These are phyloP conservation scores for Austrolebias charrua DNA, from an alignment of 2,797 vertebrate genomes.

Conservation along the genomic window DNA sequence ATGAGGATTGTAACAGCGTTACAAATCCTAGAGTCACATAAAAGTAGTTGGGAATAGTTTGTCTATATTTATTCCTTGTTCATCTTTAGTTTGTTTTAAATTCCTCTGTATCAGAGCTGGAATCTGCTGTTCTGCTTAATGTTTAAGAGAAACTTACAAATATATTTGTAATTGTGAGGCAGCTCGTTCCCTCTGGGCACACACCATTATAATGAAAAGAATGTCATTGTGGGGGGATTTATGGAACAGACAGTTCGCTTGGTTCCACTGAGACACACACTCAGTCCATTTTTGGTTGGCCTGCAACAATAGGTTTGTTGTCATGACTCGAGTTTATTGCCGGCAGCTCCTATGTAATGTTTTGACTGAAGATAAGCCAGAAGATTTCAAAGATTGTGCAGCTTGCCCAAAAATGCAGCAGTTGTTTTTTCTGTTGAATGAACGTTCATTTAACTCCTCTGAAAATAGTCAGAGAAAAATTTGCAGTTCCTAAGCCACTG, in stretches of 20 bases:
- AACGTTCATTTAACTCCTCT: conserved; percentile 44
- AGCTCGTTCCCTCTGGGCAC: conserved; percentile 35
- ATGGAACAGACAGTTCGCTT: conserved; percentile 28
- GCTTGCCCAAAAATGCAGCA: conserved; percentile 53
- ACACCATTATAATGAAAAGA: conserved; percentile 18
- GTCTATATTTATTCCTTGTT: conserved; percentile 28
- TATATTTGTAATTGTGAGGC: conserved; percentile 36
- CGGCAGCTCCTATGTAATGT: conserved; percentile 52
- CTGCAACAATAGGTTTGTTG: conserved; percentile 49
- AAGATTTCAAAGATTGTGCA: conserved; percentile 51
- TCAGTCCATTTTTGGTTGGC: conserved; percentile 17
- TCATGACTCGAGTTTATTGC: conserved; percentile 60
- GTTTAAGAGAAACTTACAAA: conserved; percentile 17
- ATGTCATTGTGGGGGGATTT: conserved; percentile 37
- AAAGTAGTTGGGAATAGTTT: conserved; percentile 6
- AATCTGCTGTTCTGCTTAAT: conserved; percentile 28
- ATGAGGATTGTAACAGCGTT: background rate
- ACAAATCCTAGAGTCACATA: conserved; percentile 6
- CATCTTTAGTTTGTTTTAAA: conserved; percentile 21
- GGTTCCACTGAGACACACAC: conserved; percentile 2
- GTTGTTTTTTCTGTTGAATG: conserved; percentile 50
- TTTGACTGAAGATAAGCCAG: conserved; percentile 65
- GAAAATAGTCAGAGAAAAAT: conserved; percentile 42
- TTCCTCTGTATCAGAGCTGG: conserved; percentile 80
- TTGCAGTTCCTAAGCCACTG: conserved; percentile 33